Evolutionary conservation across 1,140 invertebrate species (phyloP), one percentile per base, ranked within the genome.

Genomic region (Xylocopa sonorina): DNA sequence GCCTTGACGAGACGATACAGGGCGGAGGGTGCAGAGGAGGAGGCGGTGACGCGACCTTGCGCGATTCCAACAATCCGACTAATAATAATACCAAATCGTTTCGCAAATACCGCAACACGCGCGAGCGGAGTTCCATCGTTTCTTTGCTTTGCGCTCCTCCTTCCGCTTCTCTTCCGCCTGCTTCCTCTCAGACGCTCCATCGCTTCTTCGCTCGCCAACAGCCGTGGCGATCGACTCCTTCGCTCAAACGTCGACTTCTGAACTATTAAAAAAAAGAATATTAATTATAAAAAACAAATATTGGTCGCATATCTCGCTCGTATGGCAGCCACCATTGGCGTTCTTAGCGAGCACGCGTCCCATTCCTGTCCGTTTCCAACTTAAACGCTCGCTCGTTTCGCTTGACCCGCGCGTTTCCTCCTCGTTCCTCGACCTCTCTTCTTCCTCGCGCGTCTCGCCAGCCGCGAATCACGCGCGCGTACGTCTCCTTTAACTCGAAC

Each of bases 311-410:
- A n/a, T n/a, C n/a, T n/a, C n/a, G n/a, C n/a, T n/a, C n/a, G n/a
- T n/a, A n/a, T n/a, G n/a, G n/a, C 16, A 2, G 41, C 53, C 14
- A n/a, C 43, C 43, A 24, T 24, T 21, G 38, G n/a, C 27, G 68
- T 51, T n/a, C 51, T 58, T 32, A 16, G 24, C 21, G 32, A 29
- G 32, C 10, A 21, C 46, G 34, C 38, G 71, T 21, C 64, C 32
- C 32, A 66, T 66, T 41, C 86, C 85, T 84, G 88, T 87, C 82
- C 68, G 68, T 80, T 77, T 81, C 73, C 84, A n/a, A 88, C 71
- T 73, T 63, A 43, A 24, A 14, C 41, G 27, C 55, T 18, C 57
- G 62, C 80, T 73, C 71, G 41, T 63, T 53, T 29, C 71, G 38
- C 62, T 60, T 50, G 7, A 50, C 55, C 38, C 60, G 16, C 10